Evolutionary conservation across 1,140 invertebrate species (phyloP).

Genomic region (Gryllus bimaculatus): DNA sequence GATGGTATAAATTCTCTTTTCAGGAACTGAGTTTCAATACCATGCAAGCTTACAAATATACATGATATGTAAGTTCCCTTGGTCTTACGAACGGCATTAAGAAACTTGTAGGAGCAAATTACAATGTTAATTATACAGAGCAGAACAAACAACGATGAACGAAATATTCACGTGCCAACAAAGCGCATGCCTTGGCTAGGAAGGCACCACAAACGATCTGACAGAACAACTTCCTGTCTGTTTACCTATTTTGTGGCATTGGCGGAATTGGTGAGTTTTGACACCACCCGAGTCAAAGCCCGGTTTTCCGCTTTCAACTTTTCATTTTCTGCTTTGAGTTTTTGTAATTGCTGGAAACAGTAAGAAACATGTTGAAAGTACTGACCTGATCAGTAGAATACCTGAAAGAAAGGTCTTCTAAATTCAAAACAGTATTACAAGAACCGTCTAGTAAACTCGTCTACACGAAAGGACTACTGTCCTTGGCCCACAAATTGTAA

Average conservation of each 20-base stretch:
- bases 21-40: background rate
- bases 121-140: background rate
- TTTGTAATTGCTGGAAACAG: conserved; percentile 92
- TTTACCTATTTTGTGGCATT: conserved; percentile 30
- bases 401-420: background rate
- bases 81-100: background rate
- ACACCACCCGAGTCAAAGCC: conserved; percentile 87
- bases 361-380: conserved; percentile 27
- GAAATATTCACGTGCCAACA: conserved; percentile 9
- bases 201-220: conserved; percentile 4
- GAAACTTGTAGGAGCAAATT: background rate
- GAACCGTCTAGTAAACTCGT: no score
- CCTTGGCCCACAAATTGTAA: background rate
- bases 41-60: background rate
- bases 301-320: conserved; percentile 91
- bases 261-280: conserved; percentile 83
- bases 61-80: background rate
- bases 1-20: background rate
- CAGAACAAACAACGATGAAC: background rate
- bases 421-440: no score
- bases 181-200: conserved; percentile 19
- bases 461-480: background rate
- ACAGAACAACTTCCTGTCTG: conserved; percentile 9
- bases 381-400: background rate
- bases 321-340: conserved; percentile 94